Percentiles rank a stretch among this genome's conserved stretches.
Conservation (phyloP, 2,113 vertebrate genomes). For the Stegostoma tigrinum region DNA sequence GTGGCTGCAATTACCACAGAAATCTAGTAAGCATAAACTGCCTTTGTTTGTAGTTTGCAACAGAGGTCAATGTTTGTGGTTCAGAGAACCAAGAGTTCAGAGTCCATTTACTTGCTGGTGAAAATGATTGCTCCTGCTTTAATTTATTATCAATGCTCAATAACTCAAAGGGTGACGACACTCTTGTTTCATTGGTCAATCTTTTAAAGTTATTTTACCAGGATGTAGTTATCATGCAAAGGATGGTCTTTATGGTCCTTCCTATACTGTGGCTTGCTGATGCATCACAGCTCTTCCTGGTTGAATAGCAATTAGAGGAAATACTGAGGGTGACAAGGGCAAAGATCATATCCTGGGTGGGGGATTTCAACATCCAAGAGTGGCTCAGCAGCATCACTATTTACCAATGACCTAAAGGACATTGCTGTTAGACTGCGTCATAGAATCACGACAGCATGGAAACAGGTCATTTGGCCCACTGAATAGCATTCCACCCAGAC, state of each 20-base stretch:
- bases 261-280: background rate
- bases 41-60: background rate
- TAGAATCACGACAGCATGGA: too few relatives aligned
- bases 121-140: background rate
- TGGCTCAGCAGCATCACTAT: too few relatives aligned
- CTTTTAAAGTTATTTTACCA: background rate
- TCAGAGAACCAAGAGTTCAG: background rate
- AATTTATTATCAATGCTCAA: too few relatives aligned
- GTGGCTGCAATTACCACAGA: background rate
- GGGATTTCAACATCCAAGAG: too few relatives aligned
- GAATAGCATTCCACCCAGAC: too few relatives aligned
- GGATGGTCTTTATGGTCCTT: too few relatives aligned
- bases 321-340: too few relatives aligned
- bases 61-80: background rate
- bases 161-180: background rate
- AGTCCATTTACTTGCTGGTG: background rate
- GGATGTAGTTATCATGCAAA: background rate
- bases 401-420: too few relatives aligned
- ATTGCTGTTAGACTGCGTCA: too few relatives aligned
- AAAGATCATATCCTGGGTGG: too few relatives aligned
- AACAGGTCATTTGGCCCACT: too few relatives aligned
- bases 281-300: background rate
- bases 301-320: too few relatives aligned
- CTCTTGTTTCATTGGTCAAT: background rate
- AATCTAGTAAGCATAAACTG: slow-evolving; percentile 6